These are phyloP conservation scores for Epirrhoe alternata DNA, from an alignment of 2,888 invertebrate species.

Conservation along the genomic window DNA sequence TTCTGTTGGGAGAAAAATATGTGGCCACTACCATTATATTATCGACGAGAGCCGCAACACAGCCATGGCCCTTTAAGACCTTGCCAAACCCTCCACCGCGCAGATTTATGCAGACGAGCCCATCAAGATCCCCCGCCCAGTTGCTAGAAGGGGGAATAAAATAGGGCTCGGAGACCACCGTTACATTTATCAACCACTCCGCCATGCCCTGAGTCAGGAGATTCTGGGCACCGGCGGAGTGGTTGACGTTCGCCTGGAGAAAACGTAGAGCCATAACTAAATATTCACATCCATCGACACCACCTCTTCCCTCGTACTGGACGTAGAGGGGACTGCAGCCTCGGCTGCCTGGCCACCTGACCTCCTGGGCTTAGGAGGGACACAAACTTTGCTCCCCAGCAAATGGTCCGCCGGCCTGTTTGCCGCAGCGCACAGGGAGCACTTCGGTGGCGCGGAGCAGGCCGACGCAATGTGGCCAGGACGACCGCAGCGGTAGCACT, in stretches of 20 bases:
- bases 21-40: no score
- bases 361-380: neutral
- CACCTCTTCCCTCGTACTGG: neutral
- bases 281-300: neutral
- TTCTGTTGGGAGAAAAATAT: no score
- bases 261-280: slow-evolving; percentile 3
- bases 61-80: no score
- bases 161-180: slow-evolving; percentile 6
- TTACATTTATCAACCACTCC: slow-evolving; percentile 1
- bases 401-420: no score
- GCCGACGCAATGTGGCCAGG: no score
- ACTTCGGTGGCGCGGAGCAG: no score
- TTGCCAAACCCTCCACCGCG: no score
- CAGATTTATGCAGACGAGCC: neutral
- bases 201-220: neutral
- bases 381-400: neutral
- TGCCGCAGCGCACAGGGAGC: no score
- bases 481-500: no score
- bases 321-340: neutral
- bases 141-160: neutral
- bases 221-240: slow-evolving; percentile 14
- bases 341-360: no score
- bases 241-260: slow-evolving; percentile 2
- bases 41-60: neutral
- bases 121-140: slow-evolving; percentile 2